phyloP scores from a whole-genome alignment of 2,797 vertebrate genomes.

The Podargus strigoides region DNA sequence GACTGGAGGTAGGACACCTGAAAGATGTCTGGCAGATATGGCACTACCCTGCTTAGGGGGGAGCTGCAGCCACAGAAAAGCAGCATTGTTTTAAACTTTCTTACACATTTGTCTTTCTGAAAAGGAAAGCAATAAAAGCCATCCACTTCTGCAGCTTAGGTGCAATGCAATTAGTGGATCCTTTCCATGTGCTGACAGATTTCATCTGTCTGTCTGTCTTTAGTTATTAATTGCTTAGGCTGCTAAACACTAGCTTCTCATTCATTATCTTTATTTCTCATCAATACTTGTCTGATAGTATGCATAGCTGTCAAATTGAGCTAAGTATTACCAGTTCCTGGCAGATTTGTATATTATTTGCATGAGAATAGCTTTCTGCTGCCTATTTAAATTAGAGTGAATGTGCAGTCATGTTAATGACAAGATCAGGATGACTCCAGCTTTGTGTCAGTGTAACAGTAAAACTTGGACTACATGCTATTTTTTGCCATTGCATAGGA shows the following conservation, averaged over 20 bases:
- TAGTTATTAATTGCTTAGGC: neutral
- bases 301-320: neutral
- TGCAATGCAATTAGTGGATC: neutral
- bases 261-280: constrained; percentile 30
- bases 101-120: neutral
- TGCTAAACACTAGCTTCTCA: neutral
- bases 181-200: constrained; percentile 8
- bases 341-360: constrained; percentile 18
- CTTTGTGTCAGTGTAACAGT: neutral
- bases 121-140: neutral
- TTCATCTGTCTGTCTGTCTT: neutral
- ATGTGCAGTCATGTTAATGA: neutral
- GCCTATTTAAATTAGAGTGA: neutral
- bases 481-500: neutral
- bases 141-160: neutral
- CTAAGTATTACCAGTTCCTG: neutral
- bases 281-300: neutral
- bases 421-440: neutral
- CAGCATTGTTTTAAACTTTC: neutral
- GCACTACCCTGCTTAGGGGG: neutral
- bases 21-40: neutral
- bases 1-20: neutral
- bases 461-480: neutral
- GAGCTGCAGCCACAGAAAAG: neutral
- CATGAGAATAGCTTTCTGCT: neutral